Evolutionary conservation across 2,888 invertebrate genomes (phyloP), one percentile per base, ranked within the genome.

Genomic region (Sphaeridia pumilis): DNA sequence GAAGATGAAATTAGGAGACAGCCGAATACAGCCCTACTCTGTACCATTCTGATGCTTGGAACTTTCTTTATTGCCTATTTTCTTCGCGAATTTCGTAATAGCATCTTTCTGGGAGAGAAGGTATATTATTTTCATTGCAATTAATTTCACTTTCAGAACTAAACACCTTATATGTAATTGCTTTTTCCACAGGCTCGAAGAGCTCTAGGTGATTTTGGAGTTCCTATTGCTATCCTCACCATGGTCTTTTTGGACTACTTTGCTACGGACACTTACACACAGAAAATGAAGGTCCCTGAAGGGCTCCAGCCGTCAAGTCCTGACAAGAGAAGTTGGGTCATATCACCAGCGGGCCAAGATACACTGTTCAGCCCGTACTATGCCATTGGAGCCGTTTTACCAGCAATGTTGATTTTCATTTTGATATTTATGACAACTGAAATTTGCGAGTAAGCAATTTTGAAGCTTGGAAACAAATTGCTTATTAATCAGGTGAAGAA

Each of bases 341-440:
- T 95, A 43, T 81, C 83, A 56, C 85, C 88, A 1, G 76, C 79
- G 38, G 81, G 81, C 36, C 71, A 75, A 2, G 70, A 76, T 0
- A 71, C 75, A 55, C 73, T 77, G 1, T 75, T 86, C 47, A 83
- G 85, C 1, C 68, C 80, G 1, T 89, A 87, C 86, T 78, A 85
- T 54, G 80, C 83, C 14, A 79, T 88, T 66, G 84, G 84, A 21
- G 83, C 89, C 64, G 78, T 78, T 21, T 76, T 93, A 56, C 94
- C 95, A 0, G 95, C 93, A 0, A 75, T 93, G 63, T 81, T 97
- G 58, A 86, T 95, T 57, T 95, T 93, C 72, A 93, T 97, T 68
- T 80, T 98, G 52, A 79, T 95, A 51, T 97, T 94, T 72, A 89
- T 97, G 84, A 97, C 97, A 73, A 89, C 90, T 0, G 92, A 95